Base-by-base conservation (phyloP, 2,888 invertebrate genomes). In the Mongoloraphidia duomilia region DNA sequence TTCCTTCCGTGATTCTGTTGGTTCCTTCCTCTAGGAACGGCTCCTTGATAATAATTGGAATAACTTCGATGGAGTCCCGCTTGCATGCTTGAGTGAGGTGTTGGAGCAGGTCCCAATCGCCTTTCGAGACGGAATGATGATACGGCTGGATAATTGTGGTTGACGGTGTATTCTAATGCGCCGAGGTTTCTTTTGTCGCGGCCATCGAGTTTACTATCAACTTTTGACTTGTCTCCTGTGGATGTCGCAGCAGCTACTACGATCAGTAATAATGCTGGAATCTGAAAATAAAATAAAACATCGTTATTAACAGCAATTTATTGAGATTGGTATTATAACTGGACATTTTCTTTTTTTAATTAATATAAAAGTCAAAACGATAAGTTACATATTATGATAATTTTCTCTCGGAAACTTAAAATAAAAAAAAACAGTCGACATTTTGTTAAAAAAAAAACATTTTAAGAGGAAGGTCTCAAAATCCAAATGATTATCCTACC, bases 131-230 rank as follows among this genome's bases (percentile, higher is more conserved):
- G 65, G 59, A 70, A 76, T 49, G 72, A 70, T n/a, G 70, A 64
- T 5, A 75, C 75, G 56, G 69, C 68, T 52, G 74, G 72, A 58
- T 75, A 74, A 42, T 75, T 75, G 11, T 78, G 72, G n/a, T 76
- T 70, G 51, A 77, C 65, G 37, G 72, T 74, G 58, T 78, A 77
- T 55, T 77, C 77, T 44, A 77, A 62, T 56, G 77, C 77, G 26
- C 26, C 26, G 26, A 26, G 26, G 6, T 26, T 26, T 57, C 77
- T 71, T 52, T 76, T 76, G 36, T 73, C 71, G 60, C 76, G 66
- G 55, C 71, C 60, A 49, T 57, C 57, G 44, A 71, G 41, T 51
- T 50, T 34, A 53, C 52, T 49, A 55, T 58, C 46, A 53, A 55
- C 52, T 63, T 63, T 12, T 60, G 56, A 49, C 61, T 61, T 62